These are phyloP conservation scores for Delphinapterus leucas DNA, from an alignment of 2,113 vertebrate species.

Conservation along the genomic window DNA sequence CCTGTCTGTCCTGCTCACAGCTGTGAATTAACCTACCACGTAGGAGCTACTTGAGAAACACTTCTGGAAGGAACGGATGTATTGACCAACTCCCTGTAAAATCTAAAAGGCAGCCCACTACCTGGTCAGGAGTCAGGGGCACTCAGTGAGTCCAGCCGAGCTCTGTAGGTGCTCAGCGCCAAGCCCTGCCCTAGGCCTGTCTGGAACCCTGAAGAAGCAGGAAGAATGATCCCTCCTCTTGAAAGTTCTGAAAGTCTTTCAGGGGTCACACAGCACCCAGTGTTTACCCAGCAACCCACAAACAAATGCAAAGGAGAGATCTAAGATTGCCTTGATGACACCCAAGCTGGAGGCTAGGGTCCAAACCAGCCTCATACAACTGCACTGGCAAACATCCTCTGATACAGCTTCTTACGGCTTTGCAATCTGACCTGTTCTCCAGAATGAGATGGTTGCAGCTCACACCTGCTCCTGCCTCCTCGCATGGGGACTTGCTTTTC, in stretches of 20 bases:
- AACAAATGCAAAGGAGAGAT: background rate
- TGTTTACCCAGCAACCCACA: conserved; percentile 65
- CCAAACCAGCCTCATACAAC: conserved; percentile 39
- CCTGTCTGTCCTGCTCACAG: background rate
- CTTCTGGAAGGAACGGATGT: background rate
- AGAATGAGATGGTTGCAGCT: background rate
- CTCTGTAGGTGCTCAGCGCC: background rate
- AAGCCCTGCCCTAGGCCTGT: background rate
- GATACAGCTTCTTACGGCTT: background rate
- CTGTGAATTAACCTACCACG: background rate
- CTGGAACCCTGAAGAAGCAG: background rate
- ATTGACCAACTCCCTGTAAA: background rate
- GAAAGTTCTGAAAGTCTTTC: background rate
- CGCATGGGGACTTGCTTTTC: background rate
- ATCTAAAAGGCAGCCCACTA: background rate
- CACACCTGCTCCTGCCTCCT: conserved; percentile 58
- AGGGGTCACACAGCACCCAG: conserved; percentile 17
- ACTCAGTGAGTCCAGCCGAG: background rate
- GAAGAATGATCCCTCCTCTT: background rate
- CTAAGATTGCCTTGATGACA: background rate
- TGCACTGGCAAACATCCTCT: background rate
- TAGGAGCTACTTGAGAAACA: background rate
- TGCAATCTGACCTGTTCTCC: conserved; percentile 36
- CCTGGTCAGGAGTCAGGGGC: background rate
- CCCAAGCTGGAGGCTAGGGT: conserved; percentile 14